phyloP scores from a whole-genome alignment of 2,113 vertebrate genomes.

The Xiphias gladius region DNA sequence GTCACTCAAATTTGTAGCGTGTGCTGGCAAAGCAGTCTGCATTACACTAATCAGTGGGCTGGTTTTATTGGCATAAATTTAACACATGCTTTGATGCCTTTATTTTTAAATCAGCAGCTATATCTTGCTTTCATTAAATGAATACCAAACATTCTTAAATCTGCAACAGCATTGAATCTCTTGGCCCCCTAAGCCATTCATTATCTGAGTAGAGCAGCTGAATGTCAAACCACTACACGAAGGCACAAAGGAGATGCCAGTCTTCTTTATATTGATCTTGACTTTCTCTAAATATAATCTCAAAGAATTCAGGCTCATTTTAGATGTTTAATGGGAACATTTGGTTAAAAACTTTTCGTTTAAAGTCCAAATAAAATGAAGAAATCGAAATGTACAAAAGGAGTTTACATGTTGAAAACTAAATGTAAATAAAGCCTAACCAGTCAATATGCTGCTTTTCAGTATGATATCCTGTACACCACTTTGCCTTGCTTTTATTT shows the following conservation, averaged over 20 bases:
- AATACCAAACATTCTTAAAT: slow-evolving; percentile 49
- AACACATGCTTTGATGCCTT: slow-evolving; percentile 50
- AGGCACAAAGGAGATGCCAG: slow-evolving; percentile 13
- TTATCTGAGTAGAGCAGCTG: slow-evolving; percentile 37
- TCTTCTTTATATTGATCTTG: background rate
- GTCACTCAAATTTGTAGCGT: slow-evolving; percentile 41
- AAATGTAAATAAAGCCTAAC: slow-evolving; percentile 4
- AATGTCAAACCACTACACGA: slow-evolving; percentile 35
- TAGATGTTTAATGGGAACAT: background rate
- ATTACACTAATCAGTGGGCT: slow-evolving; percentile 27
- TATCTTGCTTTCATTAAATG: slow-evolving; percentile 38
- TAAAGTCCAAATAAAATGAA: background rate
- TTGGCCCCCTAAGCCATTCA: slow-evolving; percentile 40
- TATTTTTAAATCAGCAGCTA: slow-evolving; percentile 49
- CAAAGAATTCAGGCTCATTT: background rate
- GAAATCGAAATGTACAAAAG: background rate
- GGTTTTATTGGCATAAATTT: slow-evolving; percentile 39
- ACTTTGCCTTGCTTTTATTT: background rate
- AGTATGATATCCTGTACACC: background rate
- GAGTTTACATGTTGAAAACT: too few relatives aligned
- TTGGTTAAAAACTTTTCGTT: background rate
- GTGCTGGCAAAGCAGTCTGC: slow-evolving; percentile 37
- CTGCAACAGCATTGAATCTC: slow-evolving; percentile 22
- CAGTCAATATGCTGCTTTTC: background rate
- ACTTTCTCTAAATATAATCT: slow-evolving; percentile 11